Evolutionary conservation across 2,113 vertebrate species (phyloP), one percentile per base, ranked within the genome.

Genomic region (Plecturocebus donacophilus): DNA sequence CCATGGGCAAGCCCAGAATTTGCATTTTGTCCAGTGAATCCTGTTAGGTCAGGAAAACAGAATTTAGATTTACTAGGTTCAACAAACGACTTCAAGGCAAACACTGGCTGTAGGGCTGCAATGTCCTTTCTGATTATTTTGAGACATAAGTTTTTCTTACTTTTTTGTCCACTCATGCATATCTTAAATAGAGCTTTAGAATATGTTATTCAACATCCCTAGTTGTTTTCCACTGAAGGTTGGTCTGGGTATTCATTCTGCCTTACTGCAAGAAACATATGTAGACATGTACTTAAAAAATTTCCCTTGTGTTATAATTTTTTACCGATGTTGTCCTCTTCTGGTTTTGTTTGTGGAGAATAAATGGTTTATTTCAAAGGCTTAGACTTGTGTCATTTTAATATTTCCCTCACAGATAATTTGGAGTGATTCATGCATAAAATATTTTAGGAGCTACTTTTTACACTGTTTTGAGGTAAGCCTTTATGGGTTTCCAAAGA

Each of bases 191-290:
- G 56, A 70, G n/a, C 91, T 89, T 71, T 93, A 88, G 92, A 91
- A 64, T 86, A 87, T 38, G 3, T 90, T 91, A 49, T 32, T 64
- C 82, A 95, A 27, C n/a, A 70, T 87, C 94, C 83, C 83, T 68
- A 85, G 82, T 89, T 95, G n/a, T 91, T 96, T 96, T 89, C 89
- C 68, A 25, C 95, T 92, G 52, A 96, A 86, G 30, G 30, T 61
- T 88, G 30, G 16, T 66, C 52, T 97, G 45, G 19, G 17, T 92
- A 54, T 61, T 82, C 96, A 91, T 83, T 96, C 58, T 82, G 0
- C 25, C 52, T 96, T 71, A 61, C 91, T 89, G 9, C 42, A 77
- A 79, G 81, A 95, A 95, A 91, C 12, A 54, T 83, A 54, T 83
- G 54, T 82, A 58, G 45, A 47, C 32, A 66, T 32, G 30, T 85